A percentile compares a stretch with the other conserved stretches of the same genome.
phyloP scores from a whole-genome alignment of 2,888 invertebrate genomes.

The Aromia moschata region DNA sequence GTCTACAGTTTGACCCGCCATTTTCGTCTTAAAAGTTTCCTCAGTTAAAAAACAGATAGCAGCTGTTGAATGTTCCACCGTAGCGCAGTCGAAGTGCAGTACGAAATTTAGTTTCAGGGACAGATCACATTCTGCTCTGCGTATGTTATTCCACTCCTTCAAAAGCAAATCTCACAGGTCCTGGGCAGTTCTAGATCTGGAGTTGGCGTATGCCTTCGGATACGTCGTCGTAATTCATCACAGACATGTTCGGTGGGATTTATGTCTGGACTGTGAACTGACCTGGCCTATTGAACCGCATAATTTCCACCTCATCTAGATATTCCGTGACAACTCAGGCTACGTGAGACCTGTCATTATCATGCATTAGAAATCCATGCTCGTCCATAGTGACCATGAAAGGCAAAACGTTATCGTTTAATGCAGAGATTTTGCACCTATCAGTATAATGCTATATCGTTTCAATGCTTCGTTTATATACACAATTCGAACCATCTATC shows the following conservation, averaged over 20 bases:
- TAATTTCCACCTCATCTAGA: constrained; percentile 41
- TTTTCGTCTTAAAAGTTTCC: no score
- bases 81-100: no score
- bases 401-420: constrained; percentile 20
- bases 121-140: background rate
- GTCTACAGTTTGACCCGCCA: no score
- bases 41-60: no score
- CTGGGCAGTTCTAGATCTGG: constrained; percentile 24
- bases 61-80: no score
- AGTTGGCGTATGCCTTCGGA: constrained; percentile 32
- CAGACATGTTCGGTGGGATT: constrained; percentile 43
- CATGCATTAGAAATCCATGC: constrained; percentile 32
- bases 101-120: no score
- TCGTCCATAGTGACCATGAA: constrained; percentile 39
- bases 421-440: no score
- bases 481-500: no score
- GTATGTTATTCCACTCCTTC: constrained; percentile 35
- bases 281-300: constrained; percentile 40
- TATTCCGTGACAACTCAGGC: constrained; percentile 36
- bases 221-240: constrained; percentile 40
- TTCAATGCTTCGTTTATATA: no score
- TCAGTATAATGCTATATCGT: no score
- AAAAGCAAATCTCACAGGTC: constrained; percentile 37
- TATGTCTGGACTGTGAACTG: constrained; percentile 42
- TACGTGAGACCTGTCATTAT: constrained; percentile 35